These are phyloP conservation scores for Baronia brevicornis DNA, from an alignment of 2,888 invertebrate genomes.

Conservation along the genomic window DNA sequence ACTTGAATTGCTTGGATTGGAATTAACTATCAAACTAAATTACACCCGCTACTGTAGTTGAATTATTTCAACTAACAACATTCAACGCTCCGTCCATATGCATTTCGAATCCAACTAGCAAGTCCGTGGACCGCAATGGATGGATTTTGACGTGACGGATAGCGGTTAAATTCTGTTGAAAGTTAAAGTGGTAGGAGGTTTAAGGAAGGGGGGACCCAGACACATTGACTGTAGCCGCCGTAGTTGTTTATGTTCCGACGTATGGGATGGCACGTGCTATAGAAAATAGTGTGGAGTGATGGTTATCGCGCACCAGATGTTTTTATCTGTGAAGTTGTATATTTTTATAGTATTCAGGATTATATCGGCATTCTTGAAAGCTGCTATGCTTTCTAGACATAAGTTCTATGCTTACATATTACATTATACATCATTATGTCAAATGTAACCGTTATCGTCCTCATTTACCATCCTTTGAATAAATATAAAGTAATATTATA, in stretches of 20 bases:
- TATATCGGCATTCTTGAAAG: too few species aligned
- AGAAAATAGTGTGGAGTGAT: constrained; percentile 33
- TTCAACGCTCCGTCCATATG: constrained; percentile 45
- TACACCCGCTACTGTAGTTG: constrained; percentile 19
- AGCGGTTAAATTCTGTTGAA: constrained; percentile 26
- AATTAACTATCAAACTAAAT: constrained; percentile 49
- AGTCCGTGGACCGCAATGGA: constrained; percentile 31
- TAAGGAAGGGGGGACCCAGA: constrained; percentile 40
- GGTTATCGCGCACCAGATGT: constrained; percentile 51
- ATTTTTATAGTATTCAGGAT: constrained; percentile 14
- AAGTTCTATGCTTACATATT: too few species aligned
- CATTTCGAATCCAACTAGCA: constrained; percentile 12
- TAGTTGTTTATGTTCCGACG: constrained; percentile 47
- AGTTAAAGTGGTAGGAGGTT: constrained; percentile 28
- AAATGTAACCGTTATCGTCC: neutral
- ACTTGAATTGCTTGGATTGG: constrained; percentile 29
- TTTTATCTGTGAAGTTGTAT: constrained; percentile 25
- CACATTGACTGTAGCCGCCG: constrained; percentile 34
- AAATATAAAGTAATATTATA: too few species aligned
- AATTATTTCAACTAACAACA: constrained; percentile 23
- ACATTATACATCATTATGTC: too few species aligned
- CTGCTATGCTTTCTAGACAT: too few species aligned
- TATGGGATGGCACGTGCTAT: constrained; percentile 52
- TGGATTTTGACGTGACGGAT: constrained; percentile 18
- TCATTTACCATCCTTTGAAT: too few species aligned